Percentiles rank a stretch among this genome's conserved stretches.
phyloP scores from a whole-genome alignment of 92 coral and sea anemone species.

The Paragorgia papillata region DNA sequence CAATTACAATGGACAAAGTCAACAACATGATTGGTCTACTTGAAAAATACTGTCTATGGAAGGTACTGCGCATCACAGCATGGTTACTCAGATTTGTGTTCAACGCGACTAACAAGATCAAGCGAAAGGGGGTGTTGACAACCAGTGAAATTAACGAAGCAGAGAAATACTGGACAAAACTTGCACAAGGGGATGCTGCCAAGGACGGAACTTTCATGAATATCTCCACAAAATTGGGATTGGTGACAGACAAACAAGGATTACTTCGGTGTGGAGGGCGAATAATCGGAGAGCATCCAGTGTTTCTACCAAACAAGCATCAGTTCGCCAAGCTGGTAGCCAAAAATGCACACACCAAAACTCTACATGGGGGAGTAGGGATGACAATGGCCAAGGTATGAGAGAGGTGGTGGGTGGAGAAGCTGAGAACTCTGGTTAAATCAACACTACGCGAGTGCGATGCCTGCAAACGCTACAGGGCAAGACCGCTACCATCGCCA shows the following conservation, averaged over 20 bases:
- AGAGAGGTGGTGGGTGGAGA: conserved; percentile 51
- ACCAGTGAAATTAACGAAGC: conserved; percentile 44
- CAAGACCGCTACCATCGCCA: conserved; percentile 21
- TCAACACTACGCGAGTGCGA: conserved; percentile 14
- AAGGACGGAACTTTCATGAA: neutral
- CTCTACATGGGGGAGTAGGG: conserved; percentile 57
- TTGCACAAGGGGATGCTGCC: conserved; percentile 20
- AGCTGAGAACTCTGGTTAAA: conserved; percentile 50
- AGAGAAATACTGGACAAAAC: conserved; percentile 45
- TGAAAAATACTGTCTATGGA: too few species aligned
- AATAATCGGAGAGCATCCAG: conserved; percentile 42
- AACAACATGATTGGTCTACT: too few species aligned
- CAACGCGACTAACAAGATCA: neutral
- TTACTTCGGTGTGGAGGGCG: neutral
- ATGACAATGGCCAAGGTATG: conserved; percentile 54
- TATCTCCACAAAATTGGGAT: conserved; percentile 30
- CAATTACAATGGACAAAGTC: too few species aligned
- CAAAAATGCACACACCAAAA: conserved; percentile 43
- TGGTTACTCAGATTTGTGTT: neutral
- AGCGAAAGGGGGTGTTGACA: conserved; percentile 42
- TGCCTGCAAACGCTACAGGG: conserved; percentile 55
- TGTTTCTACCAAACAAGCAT: conserved; percentile 48
- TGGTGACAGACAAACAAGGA: conserved; percentile 3
- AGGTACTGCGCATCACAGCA: neutral
- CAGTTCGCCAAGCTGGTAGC: conserved; percentile 21